Evolutionary conservation across 2,888 invertebrate species (phyloP), one percentile per base, ranked within the genome.

Genomic region (Hybos culiciformis): DNA sequence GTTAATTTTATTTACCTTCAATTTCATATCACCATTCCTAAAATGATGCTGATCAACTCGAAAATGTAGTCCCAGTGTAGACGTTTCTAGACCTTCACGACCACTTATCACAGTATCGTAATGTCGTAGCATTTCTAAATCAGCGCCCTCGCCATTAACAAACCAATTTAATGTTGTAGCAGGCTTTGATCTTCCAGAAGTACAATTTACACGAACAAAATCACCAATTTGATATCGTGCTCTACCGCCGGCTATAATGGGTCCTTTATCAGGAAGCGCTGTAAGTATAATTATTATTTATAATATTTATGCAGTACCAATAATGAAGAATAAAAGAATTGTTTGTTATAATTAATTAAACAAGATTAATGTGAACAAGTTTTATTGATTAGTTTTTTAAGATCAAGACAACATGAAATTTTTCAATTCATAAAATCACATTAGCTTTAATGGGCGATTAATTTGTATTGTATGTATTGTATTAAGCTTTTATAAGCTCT

Each of bases 21-120:
- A 68, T 65, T 82, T 82, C 75, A 83, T 75, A 62, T 81, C 80
- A 46, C 81, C 80, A 46, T 72, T 68, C 54, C 74, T 73, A 66
- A 82, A 82, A 62, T 83, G 81, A 56, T 77, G 73, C 53, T 71
- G 70, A 41, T 72, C 71, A 39, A 81, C 79, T 49, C 72, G 71
- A 62, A 83, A 82, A 58, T 80, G 75, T 48, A 83, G 65, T 21
- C 79, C 80, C 45, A 81, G 63, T 39, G 74, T 70, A 2, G 80
- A 74, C 12, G 78, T 78, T 62, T 80, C 78, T 44, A 82, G 67
- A 14, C 77, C 75, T 51, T 77, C 76, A 3, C 73, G 66, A 12
- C 73, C 74, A 17, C 71, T 69, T 29, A 72, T 60, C 23, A 71
- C 64, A 20, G 67, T 68, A 36, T 70, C 68, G 18, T 75, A 77